A percentile compares a stretch with the other conserved stretches of the same genome.
Conservation (phyloP, 2,888 invertebrate species). For the Euplagia quadripunctaria region DNA sequence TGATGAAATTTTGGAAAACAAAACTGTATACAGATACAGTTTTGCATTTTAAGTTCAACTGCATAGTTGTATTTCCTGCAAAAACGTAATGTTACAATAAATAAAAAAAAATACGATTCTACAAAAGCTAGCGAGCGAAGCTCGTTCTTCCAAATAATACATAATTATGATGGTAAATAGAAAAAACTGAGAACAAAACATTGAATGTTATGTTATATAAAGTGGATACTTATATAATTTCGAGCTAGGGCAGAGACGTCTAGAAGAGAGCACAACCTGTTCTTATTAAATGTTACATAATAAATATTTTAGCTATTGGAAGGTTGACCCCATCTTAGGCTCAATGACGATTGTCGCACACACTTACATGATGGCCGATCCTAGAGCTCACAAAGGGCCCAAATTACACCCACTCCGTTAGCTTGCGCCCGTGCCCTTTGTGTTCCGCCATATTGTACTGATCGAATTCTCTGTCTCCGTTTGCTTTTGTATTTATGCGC, state of each 20-base stretch:
- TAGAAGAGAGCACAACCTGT: slow-evolving; percentile 37
- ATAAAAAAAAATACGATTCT: too few relatives aligned
- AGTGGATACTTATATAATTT: neutral
- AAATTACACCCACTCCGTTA: slow-evolving; percentile 69
- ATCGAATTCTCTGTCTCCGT: slow-evolving; percentile 63
- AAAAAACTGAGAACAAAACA: neutral
- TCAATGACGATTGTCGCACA: slow-evolving; percentile 61
- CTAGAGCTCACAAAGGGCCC: slow-evolving; percentile 68
- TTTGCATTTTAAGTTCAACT: too few relatives aligned
- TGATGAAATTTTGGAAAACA: too few relatives aligned
- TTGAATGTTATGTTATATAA: neutral
- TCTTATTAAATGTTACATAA: slow-evolving; percentile 60
- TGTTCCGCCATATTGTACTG: slow-evolving; percentile 60
- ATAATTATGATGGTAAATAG: neutral
- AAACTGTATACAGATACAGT: too few relatives aligned
- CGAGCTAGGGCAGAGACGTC: slow-evolving; percentile 18
- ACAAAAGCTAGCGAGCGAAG: too few relatives aligned
- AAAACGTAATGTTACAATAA: too few relatives aligned
- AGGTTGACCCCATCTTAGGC: slow-evolving; percentile 46
- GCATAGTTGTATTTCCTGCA: too few relatives aligned
- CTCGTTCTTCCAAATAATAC: too few relatives aligned
- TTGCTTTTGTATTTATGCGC: slow-evolving; percentile 47
- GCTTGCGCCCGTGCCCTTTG: slow-evolving; percentile 62
- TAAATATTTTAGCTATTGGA: slow-evolving; percentile 34
- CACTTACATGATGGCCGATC: slow-evolving; percentile 25